Evolutionary conservation across 2,888 invertebrate genomes (phyloP).

Genomic region (Nomada hirtipes): DNA sequence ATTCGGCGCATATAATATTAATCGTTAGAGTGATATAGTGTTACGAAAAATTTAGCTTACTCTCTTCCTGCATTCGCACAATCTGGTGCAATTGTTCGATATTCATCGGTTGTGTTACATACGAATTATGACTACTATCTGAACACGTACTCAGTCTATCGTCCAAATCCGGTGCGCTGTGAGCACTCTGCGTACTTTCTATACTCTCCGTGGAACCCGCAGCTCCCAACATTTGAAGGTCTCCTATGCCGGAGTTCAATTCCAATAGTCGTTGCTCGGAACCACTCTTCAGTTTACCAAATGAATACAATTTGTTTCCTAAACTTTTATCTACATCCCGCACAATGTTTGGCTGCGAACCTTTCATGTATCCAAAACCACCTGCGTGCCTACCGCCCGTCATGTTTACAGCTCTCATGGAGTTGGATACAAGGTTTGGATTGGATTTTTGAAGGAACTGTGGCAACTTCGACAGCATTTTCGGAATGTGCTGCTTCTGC

Average conservation of each 20-base stretch:
- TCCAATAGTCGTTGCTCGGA: constrained; percentile 79
- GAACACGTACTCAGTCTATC: constrained; percentile 81
- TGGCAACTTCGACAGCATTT: constrained; percentile 77
- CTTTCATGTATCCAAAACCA: constrained; percentile 72
- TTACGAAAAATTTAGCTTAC: constrained; percentile 63
- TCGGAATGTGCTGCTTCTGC: constrained; percentile 70
- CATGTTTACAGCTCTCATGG: constrained; percentile 62
- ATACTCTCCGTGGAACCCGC: constrained; percentile 82
- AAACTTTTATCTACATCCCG: constrained; percentile 68
- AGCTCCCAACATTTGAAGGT: constrained; percentile 70
- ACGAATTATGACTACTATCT: constrained; percentile 79
- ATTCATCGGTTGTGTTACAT: constrained; percentile 75
- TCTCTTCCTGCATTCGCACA: constrained; percentile 76
- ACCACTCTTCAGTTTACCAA: constrained; percentile 77
- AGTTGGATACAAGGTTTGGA: constrained; percentile 80
- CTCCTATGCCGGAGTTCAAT: constrained; percentile 65
- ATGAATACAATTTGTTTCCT: constrained; percentile 66
- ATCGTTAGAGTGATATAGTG: background rate
- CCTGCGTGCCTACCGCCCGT: constrained; percentile 38
- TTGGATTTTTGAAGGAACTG: constrained; percentile 81
- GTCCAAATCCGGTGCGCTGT: constrained; percentile 82
- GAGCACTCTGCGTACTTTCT: constrained; percentile 81
- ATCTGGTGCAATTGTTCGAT: constrained; percentile 76
- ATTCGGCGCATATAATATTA: background rate
- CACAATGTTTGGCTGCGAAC: constrained; percentile 75